Base-by-base conservation (phyloP, 2,888 invertebrate species). In the Deroplatys truncata region DNA sequence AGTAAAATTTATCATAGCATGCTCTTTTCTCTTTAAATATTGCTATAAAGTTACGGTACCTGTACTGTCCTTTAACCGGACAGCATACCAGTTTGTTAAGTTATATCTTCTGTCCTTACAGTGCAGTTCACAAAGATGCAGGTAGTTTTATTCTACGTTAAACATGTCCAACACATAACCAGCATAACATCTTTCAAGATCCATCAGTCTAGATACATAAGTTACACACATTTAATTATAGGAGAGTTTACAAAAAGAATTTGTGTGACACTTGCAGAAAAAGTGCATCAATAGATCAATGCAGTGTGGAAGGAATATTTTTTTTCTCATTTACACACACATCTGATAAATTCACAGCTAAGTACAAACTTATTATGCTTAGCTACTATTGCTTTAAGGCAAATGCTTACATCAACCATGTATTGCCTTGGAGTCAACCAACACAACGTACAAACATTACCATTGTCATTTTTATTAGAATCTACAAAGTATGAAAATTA, bases 401-500 rank as follows among this genome's bases (percentile, higher is more conserved):
- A 72, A 72, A 72, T 72, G 20, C 56, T 20, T 72, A 72, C 20
- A 72, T 72, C 20, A 20, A 72, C 7, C 56, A 72, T 7, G 25
- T 20, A 4, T 72, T 72, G 56, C 56, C 28, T 10, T 82, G 10
- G 28, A 82, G 82, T 82, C 28, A 86, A 86, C 86, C 31, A 29
- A 29, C 86, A 86, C 86, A 86, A 28, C 29, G 28, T 86, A 86
- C 49, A 86, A 86, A 31, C n/a, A 72, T 72, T 72, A 72, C 43
- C 56, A 72, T 20, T 72, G 20, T 72, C 56, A 56, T 56, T 72
- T 72, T 1, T 31, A 72, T 29, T 20, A 56, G 29, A 56, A 86
- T 86, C 28, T 86, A 86, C 82, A 86, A 82, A 86, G 85, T 85
- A 85, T 31, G 13, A 86, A 56, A 86, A 86, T 49, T 82, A 86